These are phyloP conservation scores for Neodiprion pinetum DNA, from an alignment of 1,140 invertebrate species.

Conservation along the genomic window DNA sequence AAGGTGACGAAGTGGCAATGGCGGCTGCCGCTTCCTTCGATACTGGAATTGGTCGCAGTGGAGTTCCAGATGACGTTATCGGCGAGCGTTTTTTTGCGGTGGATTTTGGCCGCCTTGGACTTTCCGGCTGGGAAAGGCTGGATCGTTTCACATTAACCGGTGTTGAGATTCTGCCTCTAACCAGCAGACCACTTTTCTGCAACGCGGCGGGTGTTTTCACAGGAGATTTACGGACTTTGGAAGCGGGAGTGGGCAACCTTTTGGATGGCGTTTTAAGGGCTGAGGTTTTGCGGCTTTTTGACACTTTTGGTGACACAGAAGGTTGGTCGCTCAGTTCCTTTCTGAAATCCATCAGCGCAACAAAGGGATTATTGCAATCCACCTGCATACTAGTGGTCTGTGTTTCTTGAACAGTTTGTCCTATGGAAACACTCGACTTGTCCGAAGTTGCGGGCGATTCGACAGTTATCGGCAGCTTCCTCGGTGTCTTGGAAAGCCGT, in stretches of 20 bases:
- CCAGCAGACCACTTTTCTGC: no score
- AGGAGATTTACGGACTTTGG: neutral
- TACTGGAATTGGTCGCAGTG: conserved; percentile 11
- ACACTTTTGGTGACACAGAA: no score
- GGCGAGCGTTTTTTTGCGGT: conserved; percentile 20
- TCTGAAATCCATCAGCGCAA: no score
- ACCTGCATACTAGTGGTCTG: neutral
- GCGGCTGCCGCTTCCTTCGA: neutral
- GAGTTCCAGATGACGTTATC: conserved; percentile 21
- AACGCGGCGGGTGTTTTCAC: neutral
- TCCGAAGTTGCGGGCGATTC: conserved; percentile 33
- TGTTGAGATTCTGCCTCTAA: no score
- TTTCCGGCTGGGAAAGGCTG: neutral
- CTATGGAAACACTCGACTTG: conserved; percentile 25
- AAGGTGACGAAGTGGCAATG: neutral
- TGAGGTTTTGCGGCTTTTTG: no score
- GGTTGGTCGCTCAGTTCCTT: no score
- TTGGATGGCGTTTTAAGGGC: no score
- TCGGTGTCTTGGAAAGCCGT: conserved; percentile 33
- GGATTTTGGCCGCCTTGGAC: neutral
- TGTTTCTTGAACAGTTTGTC: neutral
- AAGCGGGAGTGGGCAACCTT: neutral
- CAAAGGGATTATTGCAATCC: neutral
- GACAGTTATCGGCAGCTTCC: conserved; percentile 33
- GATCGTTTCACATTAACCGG: no score